Evolutionary conservation across 37 sponge, comb jelly and placozoan species (phyloP).

Genomic region (Tethya wilhelma): DNA sequence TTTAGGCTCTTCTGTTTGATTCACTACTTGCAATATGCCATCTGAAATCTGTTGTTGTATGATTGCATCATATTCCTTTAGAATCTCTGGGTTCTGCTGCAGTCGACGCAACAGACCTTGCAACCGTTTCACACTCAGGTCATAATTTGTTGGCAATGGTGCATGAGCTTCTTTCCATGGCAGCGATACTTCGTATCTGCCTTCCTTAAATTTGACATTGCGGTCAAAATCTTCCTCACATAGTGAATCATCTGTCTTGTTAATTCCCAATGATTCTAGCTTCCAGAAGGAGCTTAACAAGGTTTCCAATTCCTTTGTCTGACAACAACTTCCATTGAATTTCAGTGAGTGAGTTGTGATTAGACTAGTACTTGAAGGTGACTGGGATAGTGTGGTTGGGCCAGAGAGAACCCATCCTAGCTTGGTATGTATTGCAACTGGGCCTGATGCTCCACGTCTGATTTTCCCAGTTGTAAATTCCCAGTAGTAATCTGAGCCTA

Average conservation of each 20-base stretch:
- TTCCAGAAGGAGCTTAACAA: conserved; percentile 19
- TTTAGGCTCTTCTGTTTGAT: not conserved
- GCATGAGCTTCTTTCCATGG: conserved; percentile 16
- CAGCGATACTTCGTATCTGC: conserved; percentile 14
- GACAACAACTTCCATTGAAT: not conserved
- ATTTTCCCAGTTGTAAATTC: conserved; percentile 17
- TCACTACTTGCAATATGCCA: conserved; percentile 27
- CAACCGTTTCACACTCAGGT: conserved; percentile 16
- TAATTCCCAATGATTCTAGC: conserved; percentile 21
- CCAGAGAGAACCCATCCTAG: conserved; percentile 50
- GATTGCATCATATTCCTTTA: conserved; percentile 35
- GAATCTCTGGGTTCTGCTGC: conserved; percentile 15
- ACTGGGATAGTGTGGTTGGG: no score
- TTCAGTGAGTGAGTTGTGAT: not conserved
- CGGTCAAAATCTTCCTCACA: conserved; percentile 12
- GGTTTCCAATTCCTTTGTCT: conserved; percentile 7
- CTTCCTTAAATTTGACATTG: conserved; percentile 5
- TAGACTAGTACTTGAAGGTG: no score
- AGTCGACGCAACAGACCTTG: conserved; percentile 12
- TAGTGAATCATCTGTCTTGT: conserved; percentile 26
- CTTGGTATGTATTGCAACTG: conserved; percentile 5
- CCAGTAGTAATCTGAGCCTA: conserved; percentile 38
- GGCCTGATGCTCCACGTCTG: conserved; percentile 24
- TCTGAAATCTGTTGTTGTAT: conserved; percentile 18
- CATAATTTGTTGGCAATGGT: conserved; percentile 14